phyloP scores from a whole-genome alignment of 2,888 invertebrate species.

The Teinopalpus imperialis region DNA sequence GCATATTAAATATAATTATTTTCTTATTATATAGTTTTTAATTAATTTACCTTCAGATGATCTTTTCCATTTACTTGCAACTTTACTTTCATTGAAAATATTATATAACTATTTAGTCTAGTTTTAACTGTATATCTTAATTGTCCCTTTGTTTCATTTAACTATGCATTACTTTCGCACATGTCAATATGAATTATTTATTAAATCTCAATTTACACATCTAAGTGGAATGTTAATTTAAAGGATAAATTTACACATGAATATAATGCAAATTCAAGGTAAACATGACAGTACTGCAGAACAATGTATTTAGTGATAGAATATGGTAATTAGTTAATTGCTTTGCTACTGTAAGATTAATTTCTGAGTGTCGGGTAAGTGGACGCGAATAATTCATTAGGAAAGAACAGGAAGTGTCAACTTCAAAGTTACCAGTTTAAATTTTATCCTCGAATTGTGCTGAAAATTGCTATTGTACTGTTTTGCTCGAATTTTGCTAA shows the following conservation, averaged over 20 bases:
- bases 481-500: no score
- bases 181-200: conserved; percentile 10
- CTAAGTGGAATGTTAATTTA: conserved; percentile 14
- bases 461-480: conserved; percentile 3
- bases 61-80: no score
- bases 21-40: no score
- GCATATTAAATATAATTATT: no score
- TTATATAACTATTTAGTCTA: no score
- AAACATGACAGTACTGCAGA: conserved; percentile 16
- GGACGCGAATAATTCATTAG: conserved; percentile 19
- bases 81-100: no score
- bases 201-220: conserved; percentile 11
- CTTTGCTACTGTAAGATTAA: conserved; percentile 11
- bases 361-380: conserved; percentile 1
- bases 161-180: no score
- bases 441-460: conserved; percentile 5
- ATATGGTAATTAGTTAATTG: conserved; percentile 24
- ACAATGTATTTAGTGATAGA: conserved; percentile 15
- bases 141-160: no score
- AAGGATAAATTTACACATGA: conserved; percentile 21
- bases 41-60: no score
- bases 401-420: conserved; percentile 1
- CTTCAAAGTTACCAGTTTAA: conserved; percentile 7
- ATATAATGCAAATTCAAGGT: conserved; percentile 21
- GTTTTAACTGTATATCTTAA: no score